Evolutionary conservation across 1,140 invertebrate genomes (phyloP).

Genomic region (Drosophila simulans): DNA sequence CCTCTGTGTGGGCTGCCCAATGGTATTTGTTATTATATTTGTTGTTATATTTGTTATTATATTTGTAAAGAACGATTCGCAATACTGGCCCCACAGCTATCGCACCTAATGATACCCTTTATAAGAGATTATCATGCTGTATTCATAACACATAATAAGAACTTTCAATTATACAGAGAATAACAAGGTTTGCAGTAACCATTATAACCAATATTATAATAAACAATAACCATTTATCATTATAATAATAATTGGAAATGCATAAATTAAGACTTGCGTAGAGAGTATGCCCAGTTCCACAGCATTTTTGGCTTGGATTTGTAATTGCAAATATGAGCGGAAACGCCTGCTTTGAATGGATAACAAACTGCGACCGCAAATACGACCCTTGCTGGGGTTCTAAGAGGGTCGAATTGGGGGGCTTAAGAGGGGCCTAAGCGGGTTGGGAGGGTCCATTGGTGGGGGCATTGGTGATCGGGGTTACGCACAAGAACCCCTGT

Average conservation of each 20-base stretch:
- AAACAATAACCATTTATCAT: not conserved
- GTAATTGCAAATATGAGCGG: constrained; percentile 77
- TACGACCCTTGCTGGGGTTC: constrained; percentile 6
- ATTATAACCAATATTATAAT: too few relatives aligned
- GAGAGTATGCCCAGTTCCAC: constrained; percentile 9
- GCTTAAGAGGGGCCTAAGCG: not conserved
- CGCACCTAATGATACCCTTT: constrained; percentile 20
- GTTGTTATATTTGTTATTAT: not conserved
- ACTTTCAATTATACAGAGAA: too few relatives aligned
- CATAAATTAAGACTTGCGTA: not conserved
- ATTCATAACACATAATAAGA: too few relatives aligned
- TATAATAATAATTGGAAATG: not conserved
- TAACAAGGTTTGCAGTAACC: too few relatives aligned
- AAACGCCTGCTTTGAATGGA: constrained; percentile 69
- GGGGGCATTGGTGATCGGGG: constrained; percentile 46
- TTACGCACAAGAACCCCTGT: constrained; percentile 51
- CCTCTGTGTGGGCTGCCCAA: constrained; percentile 19
- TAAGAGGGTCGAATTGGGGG: not conserved
- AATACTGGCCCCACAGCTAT: constrained; percentile 1
- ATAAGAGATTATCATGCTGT: too few relatives aligned
- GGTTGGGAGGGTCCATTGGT: not conserved
- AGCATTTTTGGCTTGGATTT: constrained; percentile 44
- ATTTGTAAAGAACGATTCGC: constrained; percentile 1
- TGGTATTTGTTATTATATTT: constrained; percentile 12
- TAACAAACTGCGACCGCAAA: constrained; percentile 42